These are phyloP conservation scores for Idaea aversata DNA, from an alignment of 2,888 invertebrate species.

Conservation along the genomic window DNA sequence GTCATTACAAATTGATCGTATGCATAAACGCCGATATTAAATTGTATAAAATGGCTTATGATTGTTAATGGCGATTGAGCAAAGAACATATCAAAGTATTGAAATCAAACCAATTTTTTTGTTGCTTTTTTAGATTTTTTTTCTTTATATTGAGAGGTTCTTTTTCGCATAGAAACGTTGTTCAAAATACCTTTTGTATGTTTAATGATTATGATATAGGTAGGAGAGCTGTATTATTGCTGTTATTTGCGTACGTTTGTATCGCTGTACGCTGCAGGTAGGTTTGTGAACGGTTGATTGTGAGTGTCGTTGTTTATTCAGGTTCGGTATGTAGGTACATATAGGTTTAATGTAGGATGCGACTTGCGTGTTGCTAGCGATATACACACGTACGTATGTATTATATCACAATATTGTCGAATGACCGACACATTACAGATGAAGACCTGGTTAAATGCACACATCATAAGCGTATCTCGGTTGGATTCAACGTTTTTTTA, in stretches of 20 bases:
- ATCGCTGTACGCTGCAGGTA: neutral
- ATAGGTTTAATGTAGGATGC: neutral
- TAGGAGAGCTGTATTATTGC: conserved; percentile 22
- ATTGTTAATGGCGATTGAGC: conserved; percentile 41
- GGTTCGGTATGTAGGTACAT: neutral
- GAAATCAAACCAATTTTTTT: conserved; percentile 51
- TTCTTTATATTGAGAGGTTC: conserved; percentile 60
- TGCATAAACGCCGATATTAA: conserved; percentile 36
- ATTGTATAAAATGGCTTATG: conserved; percentile 31
- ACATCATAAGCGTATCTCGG: neutral
- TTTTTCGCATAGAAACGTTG: conserved; percentile 72
- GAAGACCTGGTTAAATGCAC: conserved; percentile 25
- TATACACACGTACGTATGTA: neutral
- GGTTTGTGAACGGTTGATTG: neutral
- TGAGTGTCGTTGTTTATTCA: neutral
- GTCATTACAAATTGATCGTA: conserved; percentile 40
- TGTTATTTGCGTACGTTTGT: conserved; percentile 35
- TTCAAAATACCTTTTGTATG: conserved; percentile 64
- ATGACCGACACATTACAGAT: conserved; percentile 49
- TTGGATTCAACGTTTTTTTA: neutral
- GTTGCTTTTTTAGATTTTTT: conserved; percentile 40
- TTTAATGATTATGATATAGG: conserved; percentile 33
- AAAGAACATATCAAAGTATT: conserved; percentile 67
- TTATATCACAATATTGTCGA: neutral
- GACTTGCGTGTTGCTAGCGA: neutral